Conservation (phyloP, 2,888 invertebrate genomes). For the Torymus aiolomorphi region DNA sequence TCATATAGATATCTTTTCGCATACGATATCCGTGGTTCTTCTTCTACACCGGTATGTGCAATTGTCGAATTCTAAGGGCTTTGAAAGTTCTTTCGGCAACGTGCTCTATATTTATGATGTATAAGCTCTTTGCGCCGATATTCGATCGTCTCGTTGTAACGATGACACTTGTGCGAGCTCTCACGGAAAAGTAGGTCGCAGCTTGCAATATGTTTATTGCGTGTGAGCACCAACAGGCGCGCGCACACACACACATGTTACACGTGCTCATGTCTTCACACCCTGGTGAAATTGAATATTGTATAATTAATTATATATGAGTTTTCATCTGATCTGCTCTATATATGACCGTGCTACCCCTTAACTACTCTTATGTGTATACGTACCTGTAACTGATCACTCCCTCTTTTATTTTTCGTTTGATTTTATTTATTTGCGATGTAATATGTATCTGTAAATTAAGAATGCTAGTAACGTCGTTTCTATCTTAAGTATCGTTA, state of each 20-base stretch:
- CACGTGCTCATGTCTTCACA: constrained; percentile 8
- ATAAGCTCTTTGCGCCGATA: constrained; percentile 23
- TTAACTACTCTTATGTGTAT: not conserved
- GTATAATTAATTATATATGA: constrained; percentile 9
- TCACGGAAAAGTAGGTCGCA: constrained; percentile 48
- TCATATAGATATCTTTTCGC: too few species aligned
- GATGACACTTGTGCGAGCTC: constrained; percentile 13
- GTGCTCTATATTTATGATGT: too few species aligned
- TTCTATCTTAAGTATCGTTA: not conserved
- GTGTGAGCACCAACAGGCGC: not conserved
- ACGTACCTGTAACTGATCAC: not conserved
- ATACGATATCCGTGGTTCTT: too few species aligned
- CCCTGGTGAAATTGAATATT: constrained; percentile 52
- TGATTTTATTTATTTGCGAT: constrained; percentile 40
- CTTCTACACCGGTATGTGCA: too few species aligned
- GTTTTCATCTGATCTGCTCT: constrained; percentile 4
- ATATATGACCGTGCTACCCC: not conserved
- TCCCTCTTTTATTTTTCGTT: constrained; percentile 26
- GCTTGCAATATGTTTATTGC: constrained; percentile 39
- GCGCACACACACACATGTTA: constrained; percentile 1
- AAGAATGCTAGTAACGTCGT: not conserved
- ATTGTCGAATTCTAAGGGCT: too few species aligned
- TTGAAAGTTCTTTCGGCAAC: too few species aligned
- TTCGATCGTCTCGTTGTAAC: constrained; percentile 40
- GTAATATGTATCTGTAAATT: not conserved